These are phyloP conservation scores for Gortyna flavago DNA, from an alignment of 2,888 invertebrate genomes.

Conservation along the genomic window DNA sequence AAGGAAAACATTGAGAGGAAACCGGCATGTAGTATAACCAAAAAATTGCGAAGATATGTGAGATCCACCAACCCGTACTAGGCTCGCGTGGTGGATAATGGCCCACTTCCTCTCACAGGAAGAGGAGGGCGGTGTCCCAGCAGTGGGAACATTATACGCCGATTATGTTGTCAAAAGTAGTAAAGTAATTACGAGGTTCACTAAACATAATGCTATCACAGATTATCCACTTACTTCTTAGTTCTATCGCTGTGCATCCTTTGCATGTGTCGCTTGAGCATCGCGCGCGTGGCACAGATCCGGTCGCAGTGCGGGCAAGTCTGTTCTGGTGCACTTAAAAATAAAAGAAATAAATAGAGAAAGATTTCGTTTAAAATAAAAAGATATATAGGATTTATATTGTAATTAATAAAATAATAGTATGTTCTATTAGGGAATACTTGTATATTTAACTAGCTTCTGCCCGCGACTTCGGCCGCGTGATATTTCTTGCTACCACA, in stretches of 20 bases:
- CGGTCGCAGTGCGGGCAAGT: conserved; percentile 71
- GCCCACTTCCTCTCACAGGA: not conserved
- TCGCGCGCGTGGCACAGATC: conserved; percentile 70
- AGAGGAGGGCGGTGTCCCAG: not conserved
- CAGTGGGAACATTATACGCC: not conserved
- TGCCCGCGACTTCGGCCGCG: too few relatives aligned
- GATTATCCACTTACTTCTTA: conserved; percentile 69
- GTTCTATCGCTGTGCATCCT: conserved; percentile 76
- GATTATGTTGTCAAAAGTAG: not conserved
- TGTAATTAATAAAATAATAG: not conserved
- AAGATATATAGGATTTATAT: not conserved
- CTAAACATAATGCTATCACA: not conserved
- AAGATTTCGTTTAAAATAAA: not conserved
- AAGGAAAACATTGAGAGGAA: too few relatives aligned
- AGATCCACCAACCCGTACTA: not conserved
- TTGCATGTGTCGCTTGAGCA: conserved; percentile 72
- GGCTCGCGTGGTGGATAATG: not conserved
- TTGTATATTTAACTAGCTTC: too few relatives aligned
- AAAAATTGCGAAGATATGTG: not conserved
- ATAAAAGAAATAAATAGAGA: not conserved
- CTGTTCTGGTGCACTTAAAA: conserved; percentile 49
- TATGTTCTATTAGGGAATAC: too few relatives aligned
- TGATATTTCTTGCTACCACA: too few relatives aligned
- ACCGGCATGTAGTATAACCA: not conserved
- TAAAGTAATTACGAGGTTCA: not conserved